Base-by-base conservation (phyloP, 2,888 invertebrate genomes). In the Cantharis nigra region DNA sequence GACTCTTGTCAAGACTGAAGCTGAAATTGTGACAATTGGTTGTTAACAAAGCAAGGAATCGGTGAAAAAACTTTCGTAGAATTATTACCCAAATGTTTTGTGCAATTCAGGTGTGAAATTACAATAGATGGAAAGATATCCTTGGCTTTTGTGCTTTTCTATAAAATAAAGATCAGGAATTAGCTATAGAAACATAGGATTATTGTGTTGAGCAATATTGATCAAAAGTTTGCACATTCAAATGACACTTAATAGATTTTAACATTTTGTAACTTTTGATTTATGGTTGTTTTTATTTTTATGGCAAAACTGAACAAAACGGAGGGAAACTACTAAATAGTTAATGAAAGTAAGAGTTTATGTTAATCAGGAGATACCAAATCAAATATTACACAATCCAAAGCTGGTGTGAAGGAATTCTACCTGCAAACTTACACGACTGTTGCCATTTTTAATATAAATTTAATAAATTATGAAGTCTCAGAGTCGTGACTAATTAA, bases 121-220 rank as follows among this genome's bases (percentile, higher is more conserved):
- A 67, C 65, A 67, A 67, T 67, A 67, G 65, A 67, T 67, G n/a
- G 65, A 67, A n/a, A 67, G n/a, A 67, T 67, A 67, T 67, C 65
- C 65, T 67, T 67, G 23, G 49, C 49, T 49, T n/a, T 49, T 49
- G 49, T 49, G 49, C 33, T 49, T 49, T 49, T 11, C 49, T 9
- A n/a, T 49, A 49, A 49, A 49, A 49, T 49, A 49, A 49, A 49
- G 49, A 49, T 49, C 49, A 49, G 49, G 49, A 49, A 49, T 49
- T 49, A 49, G 49, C 49, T 49, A n/a, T 49, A 49, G n/a, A 49
- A 49, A 49, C 49, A 49, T n/a, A 7, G 49, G 13, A 49, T n/a
- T 49, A 5, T 49, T 49, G 49, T 49, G n/a, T 49, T n/a, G 49
- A n/a, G 7, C n/a, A 49, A 49, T 49, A 49, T 49, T 49, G 49